A percentile compares a stretch with the other conserved stretches of the same genome.
phyloP scores from a whole-genome alignment of 2,113 vertebrate genomes.

The Genyomyrus donnyi region DNA sequence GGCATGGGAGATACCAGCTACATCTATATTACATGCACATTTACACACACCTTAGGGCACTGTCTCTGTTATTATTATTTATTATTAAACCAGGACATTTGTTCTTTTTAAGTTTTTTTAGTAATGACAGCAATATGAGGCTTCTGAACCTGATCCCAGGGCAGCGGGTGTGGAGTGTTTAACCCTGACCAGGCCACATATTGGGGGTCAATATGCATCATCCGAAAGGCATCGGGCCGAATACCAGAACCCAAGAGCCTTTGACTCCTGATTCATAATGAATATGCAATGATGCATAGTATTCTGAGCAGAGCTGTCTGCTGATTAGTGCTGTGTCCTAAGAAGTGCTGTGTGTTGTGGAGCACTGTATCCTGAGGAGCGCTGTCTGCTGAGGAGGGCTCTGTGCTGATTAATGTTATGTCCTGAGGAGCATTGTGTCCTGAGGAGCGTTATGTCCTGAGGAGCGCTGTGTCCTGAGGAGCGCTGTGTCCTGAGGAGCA shows the following conservation, averaged over 20 bases:
- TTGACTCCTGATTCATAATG: neutral
- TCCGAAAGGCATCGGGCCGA: conserved; percentile 27
- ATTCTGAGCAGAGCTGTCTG: neutral
- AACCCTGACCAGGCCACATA: conserved; percentile 44
- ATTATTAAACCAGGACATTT: neutral
- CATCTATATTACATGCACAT: neutral
- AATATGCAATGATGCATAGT: neutral
- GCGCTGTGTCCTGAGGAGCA: neutral
- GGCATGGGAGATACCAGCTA: neutral
- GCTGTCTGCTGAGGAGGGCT: neutral
- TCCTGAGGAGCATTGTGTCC: neutral
- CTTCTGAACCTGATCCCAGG: conserved; percentile 48
- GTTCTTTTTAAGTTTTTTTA: conserved; percentile 31
- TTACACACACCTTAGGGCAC: neutral
- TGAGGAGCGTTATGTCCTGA: neutral
- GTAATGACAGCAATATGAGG: conserved; percentile 51
- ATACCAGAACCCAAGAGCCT: neutral
- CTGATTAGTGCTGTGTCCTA: neutral
- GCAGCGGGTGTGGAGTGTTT: conserved; percentile 51
- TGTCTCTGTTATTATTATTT: neutral
- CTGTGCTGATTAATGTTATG: neutral
- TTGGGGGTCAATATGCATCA: conserved; percentile 57
- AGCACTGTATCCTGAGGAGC: neutral
- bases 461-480: neutral
- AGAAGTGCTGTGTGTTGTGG: neutral